Conservation (phyloP, 2,888 invertebrate species). For the Acrobasis repandana region DNA sequence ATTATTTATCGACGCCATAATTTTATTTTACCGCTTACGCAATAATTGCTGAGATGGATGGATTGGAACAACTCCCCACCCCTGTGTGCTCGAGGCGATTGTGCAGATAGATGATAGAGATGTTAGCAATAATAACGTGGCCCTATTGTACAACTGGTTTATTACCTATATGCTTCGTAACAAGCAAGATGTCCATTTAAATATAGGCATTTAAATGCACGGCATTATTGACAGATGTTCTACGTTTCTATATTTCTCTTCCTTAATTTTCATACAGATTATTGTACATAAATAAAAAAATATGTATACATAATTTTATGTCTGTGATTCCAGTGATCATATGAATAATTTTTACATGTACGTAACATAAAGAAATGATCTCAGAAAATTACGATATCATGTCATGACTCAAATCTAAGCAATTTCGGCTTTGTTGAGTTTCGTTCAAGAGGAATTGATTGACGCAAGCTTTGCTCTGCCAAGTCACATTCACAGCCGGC, state of each 20-base stretch:
- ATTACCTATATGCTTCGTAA: not conserved
- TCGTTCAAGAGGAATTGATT: conserved; percentile 51
- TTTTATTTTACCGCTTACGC: conserved; percentile 67
- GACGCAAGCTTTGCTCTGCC: conserved; percentile 47
- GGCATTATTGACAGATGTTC: not conserved
- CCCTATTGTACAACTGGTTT: not conserved
- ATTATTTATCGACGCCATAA: conserved; percentile 59
- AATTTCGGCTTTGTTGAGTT: conserved; percentile 31
- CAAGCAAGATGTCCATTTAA: not conserved
- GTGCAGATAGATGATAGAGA: conserved; percentile 2
- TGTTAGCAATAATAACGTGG: not conserved
- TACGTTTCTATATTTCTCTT: not conserved
- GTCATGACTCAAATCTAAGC: conserved; percentile 21
- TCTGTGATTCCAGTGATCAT: not conserved
- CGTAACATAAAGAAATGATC: not conserved
- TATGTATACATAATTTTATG: no score
- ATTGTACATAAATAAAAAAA: no score
- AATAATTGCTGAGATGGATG: conserved; percentile 52
- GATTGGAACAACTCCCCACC: conserved; percentile 32
- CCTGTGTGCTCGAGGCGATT: conserved; percentile 29
- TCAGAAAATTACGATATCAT: not conserved
- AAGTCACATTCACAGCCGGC: conserved; percentile 46
- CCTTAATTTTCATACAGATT: no score
- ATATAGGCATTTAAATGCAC: not conserved
- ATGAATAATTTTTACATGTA: not conserved